These are phyloP conservation scores for Leptinotarsa lineolata DNA, from an alignment of 1,140 invertebrate species.

Conservation along the genomic window DNA sequence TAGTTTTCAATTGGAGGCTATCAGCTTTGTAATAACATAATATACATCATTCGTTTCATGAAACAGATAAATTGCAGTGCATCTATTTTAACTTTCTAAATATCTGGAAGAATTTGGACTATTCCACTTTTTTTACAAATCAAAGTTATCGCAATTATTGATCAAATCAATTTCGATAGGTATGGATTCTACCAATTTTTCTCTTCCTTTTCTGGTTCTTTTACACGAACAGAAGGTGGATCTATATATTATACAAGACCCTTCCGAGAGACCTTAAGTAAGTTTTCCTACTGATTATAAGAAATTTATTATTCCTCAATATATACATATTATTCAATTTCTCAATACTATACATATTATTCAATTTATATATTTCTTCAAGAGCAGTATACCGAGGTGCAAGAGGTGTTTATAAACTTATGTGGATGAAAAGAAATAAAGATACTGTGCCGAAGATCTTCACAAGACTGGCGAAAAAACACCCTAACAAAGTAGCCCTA, in stretches of 20 bases:
- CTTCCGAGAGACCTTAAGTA: constrained; percentile 49
- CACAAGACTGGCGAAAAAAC: constrained; percentile 58
- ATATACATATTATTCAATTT: neutral
- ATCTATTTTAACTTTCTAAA: no score
- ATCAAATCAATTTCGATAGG: neutral
- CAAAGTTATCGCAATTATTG: no score
- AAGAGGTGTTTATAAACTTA: neutral
- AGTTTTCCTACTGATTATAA: constrained; percentile 30
- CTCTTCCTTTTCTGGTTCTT: constrained; percentile 31
- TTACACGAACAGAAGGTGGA: constrained; percentile 34
- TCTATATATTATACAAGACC: constrained; percentile 49
- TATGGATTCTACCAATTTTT: constrained; percentile 1
- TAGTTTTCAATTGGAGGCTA: no score
- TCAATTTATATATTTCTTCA: neutral
- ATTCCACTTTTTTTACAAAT: no score
- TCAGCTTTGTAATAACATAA: no score
- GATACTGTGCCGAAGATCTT: constrained; percentile 67
- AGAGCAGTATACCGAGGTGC: neutral
- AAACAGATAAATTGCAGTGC: no score
- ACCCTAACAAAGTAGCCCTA: constrained; percentile 71
- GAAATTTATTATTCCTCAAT: no score
- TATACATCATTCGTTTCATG: no score
- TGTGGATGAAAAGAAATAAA: constrained; percentile 41
- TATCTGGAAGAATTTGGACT: no score
- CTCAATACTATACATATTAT: neutral